These are phyloP conservation scores for Drosophila peninsularis DNA, from an alignment of 2,888 invertebrate genomes.

Conservation along the genomic window DNA sequence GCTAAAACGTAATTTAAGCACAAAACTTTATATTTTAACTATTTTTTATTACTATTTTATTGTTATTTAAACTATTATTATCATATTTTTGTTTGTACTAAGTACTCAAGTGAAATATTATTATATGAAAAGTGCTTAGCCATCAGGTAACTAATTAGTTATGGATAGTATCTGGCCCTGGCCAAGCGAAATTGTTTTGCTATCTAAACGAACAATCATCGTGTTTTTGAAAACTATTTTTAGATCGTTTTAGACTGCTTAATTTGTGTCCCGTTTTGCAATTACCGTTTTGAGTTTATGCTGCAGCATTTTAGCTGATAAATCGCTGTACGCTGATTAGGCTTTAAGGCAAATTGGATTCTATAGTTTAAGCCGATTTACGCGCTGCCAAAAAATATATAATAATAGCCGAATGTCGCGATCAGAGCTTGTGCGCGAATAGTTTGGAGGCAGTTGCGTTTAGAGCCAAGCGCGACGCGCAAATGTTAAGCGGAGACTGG, in stretches of 20 bases:
- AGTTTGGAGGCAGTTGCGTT: constrained; percentile 10
- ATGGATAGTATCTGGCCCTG: constrained; percentile 15
- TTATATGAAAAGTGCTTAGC: background rate
- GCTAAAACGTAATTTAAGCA: too few species aligned
- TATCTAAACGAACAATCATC: background rate
- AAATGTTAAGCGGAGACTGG: constrained; percentile 74
- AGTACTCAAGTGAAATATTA: background rate
- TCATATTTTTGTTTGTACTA: background rate
- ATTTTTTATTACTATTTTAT: background rate
- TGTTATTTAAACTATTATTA: background rate
- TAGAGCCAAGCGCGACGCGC: constrained; percentile 53
- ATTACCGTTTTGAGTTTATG: constrained; percentile 63
- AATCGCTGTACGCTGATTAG: constrained; percentile 52
- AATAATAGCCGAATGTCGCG: constrained; percentile 40
- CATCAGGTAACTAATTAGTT: constrained; percentile 3
- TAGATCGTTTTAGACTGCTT: constrained; percentile 25
- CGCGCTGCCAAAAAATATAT: constrained; percentile 33
- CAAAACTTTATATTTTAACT: background rate
- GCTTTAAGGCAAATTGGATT: constrained; percentile 52
- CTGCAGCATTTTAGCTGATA: constrained; percentile 54
- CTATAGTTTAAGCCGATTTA: constrained; percentile 63
- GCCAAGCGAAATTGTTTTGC: background rate
- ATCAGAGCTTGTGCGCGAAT: constrained; percentile 26
- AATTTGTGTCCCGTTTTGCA: constrained; percentile 46
- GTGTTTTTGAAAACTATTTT: constrained; percentile 2